These are phyloP conservation scores for Cephonodes hylas DNA, from an alignment of 2,888 invertebrate species.

Conservation along the genomic window DNA sequence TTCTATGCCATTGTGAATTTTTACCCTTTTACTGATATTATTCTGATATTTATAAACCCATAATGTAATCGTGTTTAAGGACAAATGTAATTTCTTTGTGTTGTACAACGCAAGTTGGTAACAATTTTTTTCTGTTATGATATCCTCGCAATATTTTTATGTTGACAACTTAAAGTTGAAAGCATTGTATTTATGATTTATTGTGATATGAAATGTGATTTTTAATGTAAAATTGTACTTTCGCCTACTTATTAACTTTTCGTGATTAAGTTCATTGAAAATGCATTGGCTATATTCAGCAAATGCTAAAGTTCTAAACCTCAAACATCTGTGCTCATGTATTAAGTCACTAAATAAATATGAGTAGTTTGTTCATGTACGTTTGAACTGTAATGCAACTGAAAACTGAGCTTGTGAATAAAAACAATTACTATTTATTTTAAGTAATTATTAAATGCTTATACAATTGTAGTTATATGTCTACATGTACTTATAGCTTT, in stretches of 20 bases:
- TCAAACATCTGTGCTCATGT: background rate
- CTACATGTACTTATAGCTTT: slow-evolving; percentile 13
- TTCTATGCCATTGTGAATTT: background rate
- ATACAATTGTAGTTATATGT: slow-evolving; percentile 18
- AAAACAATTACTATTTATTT: background rate
- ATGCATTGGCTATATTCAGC: background rate
- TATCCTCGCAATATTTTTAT: background rate
- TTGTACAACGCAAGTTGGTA: background rate
- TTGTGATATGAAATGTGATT: slow-evolving; percentile 16
- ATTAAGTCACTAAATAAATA: background rate
- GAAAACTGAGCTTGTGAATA: slow-evolving; percentile 4
- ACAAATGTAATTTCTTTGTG: background rate
- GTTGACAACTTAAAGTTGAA: background rate
- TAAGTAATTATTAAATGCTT: slow-evolving; percentile 4
- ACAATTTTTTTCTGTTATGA: background rate
- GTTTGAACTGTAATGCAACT: background rate
- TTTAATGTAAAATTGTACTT: background rate
- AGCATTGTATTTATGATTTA: background rate
- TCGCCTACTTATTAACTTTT: background rate
- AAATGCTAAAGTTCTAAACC: too few relatives aligned
- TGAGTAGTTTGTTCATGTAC: background rate
- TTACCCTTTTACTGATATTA: background rate
- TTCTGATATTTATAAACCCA: background rate
- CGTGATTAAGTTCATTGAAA: background rate
- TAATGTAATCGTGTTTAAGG: background rate